These are phyloP conservation scores for Agrotis puta DNA, from an alignment of 2,888 invertebrate species.

Conservation along the genomic window DNA sequence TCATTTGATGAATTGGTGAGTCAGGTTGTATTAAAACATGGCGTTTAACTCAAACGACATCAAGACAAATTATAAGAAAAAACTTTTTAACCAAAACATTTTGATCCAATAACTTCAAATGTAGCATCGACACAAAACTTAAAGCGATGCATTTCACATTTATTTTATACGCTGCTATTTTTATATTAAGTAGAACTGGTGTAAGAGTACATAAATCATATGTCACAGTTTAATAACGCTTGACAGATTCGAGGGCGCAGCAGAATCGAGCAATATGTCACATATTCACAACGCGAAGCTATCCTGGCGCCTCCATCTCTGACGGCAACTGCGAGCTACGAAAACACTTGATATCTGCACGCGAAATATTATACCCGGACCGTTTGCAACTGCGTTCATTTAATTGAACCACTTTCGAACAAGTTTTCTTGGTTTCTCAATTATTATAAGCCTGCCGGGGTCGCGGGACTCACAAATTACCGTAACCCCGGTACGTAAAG, in stretches of 20 bases:
- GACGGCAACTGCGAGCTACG: constrained; percentile 61
- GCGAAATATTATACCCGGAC: constrained; percentile 45
- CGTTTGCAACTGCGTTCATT: constrained; percentile 47
- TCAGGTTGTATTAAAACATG: background rate
- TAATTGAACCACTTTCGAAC: constrained; percentile 49
- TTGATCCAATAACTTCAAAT: constrained; percentile 15
- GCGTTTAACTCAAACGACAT: background rate
- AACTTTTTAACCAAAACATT: background rate
- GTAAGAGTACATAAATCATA: constrained; percentile 77
- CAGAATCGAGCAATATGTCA: constrained; percentile 85
- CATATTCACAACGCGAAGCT: constrained; percentile 70
- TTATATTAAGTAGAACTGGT: constrained; percentile 56
- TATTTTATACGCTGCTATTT: constrained; percentile 47
- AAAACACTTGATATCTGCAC: constrained; percentile 50
- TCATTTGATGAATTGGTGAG: background rate
- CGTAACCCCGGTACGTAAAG: no score
- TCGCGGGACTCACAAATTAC: no score
- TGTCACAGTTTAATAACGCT: constrained; percentile 83
- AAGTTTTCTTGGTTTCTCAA: constrained; percentile 55
- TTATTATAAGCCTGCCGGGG: constrained; percentile 40
- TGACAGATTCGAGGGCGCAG: constrained; percentile 85
- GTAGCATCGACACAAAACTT: constrained; percentile 11
- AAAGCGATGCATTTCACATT: constrained; percentile 52
- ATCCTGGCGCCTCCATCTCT: constrained; percentile 72
- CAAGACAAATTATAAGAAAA: background rate